Base-by-base conservation (phyloP, 2,888 invertebrate genomes). In the Cataglyphis rosenhaueri region DNA sequence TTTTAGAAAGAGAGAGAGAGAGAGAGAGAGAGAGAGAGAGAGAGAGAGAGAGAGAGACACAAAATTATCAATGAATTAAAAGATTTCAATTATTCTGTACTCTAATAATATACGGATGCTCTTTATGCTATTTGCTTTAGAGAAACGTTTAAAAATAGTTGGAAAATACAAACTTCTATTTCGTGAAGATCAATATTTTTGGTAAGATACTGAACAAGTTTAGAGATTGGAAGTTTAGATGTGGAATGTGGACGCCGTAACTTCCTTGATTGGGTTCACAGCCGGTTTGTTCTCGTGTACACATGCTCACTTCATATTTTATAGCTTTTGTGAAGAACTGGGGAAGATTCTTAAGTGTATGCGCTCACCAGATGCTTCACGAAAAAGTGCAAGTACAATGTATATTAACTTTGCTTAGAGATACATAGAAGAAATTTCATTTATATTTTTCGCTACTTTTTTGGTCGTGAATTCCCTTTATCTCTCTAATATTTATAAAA, bases 161-260 rank as follows among this genome's bases (percentile, higher is more conserved):
- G 25, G 3, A 57, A 76, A 15, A 64, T 25, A 35, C 35, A 35
- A 64, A 57, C 1, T n/a, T 9, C 18, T 75, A 29, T 52, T 48
- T 2, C 41, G 0, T 55, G 25, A 10, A 48, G 73, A 57, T 81
- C 29, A 55, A 38, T 15, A 9, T 57, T 62, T 21, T 74, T 35
- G 8, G 9, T 48, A 21, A 78, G 35, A 66, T 38, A 44, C 70
- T 59, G 82, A 71, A 84, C 87, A 68, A 89, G 89, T 91, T 91
- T 91, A 89, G 88, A 91, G 91, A 92, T 93, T 90, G 90, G 91
- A 92, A 91, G 92, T 89, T 89, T 87, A 91, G 89, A 92, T 84
- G 82, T 90, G 94, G 94, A 94, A 94, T 93, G 93, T 92, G 92
- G 92, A 91, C 91, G 91, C 90, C 92, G 91, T 89, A 88, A 91